Conservation (phyloP, 2,113 vertebrate genomes). For the Amblyornis subalaris region DNA sequence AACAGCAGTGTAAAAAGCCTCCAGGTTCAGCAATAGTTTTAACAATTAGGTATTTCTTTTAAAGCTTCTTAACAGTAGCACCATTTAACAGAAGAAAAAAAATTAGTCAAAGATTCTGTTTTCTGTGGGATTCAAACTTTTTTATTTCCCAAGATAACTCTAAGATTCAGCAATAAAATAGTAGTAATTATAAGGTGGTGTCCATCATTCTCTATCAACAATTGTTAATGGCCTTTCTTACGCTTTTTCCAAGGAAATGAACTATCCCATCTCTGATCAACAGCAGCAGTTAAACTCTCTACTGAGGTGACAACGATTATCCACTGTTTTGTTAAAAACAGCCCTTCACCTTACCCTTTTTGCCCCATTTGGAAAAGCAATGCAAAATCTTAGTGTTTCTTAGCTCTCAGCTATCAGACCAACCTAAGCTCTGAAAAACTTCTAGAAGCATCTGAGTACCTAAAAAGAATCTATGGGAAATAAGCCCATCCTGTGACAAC, state of each 20-base stretch:
- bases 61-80: neutral
- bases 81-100: neutral
- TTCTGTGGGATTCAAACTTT: neutral
- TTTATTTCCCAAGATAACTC: neutral
- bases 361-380: neutral
- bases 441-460: neutral
- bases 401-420: neutral
- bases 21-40: neutral
- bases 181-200: neutral
- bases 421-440: neutral
- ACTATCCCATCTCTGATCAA: neutral
- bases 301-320: neutral
- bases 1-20: neutral
- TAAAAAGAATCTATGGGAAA: neutral
- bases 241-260: neutral
- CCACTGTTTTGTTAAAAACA: neutral
- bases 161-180: neutral
- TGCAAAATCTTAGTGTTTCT: neutral
- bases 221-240: neutral
- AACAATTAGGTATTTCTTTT: neutral
- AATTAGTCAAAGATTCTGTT: neutral
- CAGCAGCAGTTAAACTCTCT: neutral
- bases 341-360: neutral
- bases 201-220: neutral
- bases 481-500: neutral